Base-by-base conservation (phyloP, 1,140 invertebrate species). In the Armadillidium nasatum region DNA sequence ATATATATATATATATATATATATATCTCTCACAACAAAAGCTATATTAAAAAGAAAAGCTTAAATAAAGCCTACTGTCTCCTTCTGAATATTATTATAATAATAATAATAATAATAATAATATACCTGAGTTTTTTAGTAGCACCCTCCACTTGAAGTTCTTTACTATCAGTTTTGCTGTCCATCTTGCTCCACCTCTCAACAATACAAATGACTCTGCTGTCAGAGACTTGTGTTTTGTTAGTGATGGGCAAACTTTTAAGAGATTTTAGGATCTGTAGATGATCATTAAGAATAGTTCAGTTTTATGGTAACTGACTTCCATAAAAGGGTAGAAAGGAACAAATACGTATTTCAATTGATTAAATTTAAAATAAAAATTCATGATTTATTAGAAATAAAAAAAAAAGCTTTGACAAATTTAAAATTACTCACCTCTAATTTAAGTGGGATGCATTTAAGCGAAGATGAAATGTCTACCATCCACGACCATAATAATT, bases 401-500 rank as follows among this genome's bases (percentile, higher is more conserved):
- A 33, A 33, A 33, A 33, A 33, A 33, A 33, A 33, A 33, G n/a
- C n/a, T n/a, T 6, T 33, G 33, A 33, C 6, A 3, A 33, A 33
- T 6, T 33, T 3, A 33, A 33, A 33, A 33, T 33, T 69, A 84
- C 82, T 81, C 77, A 89, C 89, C 84, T 90, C 85, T 82, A 89
- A 77, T 79, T 86, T 87, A 81, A 86, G 86, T 74, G 84, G 83
- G 33, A 79, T 74, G 66, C 76, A 60, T 43, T 80, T 54, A 50
- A 68, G 44, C 4, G 60, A 19, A 78, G 81, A 75, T 60, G 79
- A 82, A 10, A 89, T 87, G 82, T 93, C 91, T 81, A 90, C 89
- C 89, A 97, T 96, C 90, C 96, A 98, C 66, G 92, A 93, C 87
- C 94, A 94, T 60, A 98, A 87, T 33, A 98, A 85, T 10, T 92